Conservation (phyloP, 2,113 vertebrate species). For the Gobius niger region DNA sequence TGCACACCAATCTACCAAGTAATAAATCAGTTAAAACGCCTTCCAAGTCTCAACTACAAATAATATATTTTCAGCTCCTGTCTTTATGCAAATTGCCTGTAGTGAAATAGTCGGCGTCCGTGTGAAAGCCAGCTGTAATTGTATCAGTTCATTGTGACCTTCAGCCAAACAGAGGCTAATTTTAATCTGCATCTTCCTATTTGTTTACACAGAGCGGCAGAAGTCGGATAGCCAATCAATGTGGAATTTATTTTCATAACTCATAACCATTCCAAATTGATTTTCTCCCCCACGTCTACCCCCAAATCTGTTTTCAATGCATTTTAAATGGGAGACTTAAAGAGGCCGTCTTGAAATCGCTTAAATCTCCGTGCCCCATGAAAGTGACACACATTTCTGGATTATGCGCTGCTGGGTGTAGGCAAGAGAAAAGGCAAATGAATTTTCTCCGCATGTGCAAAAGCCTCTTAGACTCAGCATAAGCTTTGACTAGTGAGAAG, state of each 20-base stretch:
- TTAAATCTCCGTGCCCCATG: conserved; percentile 54
- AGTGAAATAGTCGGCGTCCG: conserved; percentile 22
- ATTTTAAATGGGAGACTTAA: conserved; percentile 66
- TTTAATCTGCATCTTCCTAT: conserved; percentile 60
- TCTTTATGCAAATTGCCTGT: not conserved
- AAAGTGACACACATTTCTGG: conserved; percentile 60
- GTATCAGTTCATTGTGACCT: conserved; percentile 58
- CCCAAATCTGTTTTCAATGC: conserved; percentile 68
- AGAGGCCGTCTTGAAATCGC: conserved; percentile 50
- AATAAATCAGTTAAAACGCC: conserved; percentile 8
- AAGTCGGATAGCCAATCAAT: conserved; percentile 61
- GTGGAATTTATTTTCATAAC: conserved; percentile 63
- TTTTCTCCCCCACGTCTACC: conserved; percentile 30
- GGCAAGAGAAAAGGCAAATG: conserved; percentile 34
- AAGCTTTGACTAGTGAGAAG: conserved; percentile 44
- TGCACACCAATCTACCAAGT: conserved; percentile 6
- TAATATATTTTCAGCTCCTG: conserved; percentile 20
- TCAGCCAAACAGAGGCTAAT: conserved; percentile 51
- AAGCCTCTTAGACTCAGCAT: conserved; percentile 48
- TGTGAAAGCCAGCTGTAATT: conserved; percentile 35
- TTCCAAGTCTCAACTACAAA: not conserved
- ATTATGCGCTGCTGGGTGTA: conserved; percentile 45
- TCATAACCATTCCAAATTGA: conserved; percentile 67
- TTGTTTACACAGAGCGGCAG: conserved; percentile 61
- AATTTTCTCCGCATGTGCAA: conserved; percentile 62